Conservation (phyloP, 2,888 invertebrate genomes). For the Coenonympha arcania region DNA sequence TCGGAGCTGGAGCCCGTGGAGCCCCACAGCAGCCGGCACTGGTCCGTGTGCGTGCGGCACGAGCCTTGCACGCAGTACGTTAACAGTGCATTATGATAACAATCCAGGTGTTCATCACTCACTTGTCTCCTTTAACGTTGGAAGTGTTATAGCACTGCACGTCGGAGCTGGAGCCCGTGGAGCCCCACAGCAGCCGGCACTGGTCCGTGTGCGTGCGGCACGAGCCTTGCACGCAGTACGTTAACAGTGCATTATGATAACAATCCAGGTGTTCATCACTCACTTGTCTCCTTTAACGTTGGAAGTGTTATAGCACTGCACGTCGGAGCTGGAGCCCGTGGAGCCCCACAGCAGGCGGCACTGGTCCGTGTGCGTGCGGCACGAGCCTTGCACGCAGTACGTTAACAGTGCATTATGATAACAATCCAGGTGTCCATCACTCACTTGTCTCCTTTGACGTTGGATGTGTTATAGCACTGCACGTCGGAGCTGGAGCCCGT, state of each 20-base stretch:
- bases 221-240: constrained; percentile 91
- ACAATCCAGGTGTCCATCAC: too few species aligned
- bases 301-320: constrained; percentile 85
- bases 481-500: constrained; percentile 87
- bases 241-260: too few species aligned
- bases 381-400: constrained; percentile 91
- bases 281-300: constrained; percentile 83
- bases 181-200: constrained; percentile 95
- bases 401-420: too few species aligned
- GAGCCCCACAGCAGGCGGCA: constrained; percentile 96
- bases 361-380: constrained; percentile 91
- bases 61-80: constrained; percentile 93
- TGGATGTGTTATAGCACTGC: constrained; percentile 87
- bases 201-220: constrained; percentile 93
- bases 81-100: too few species aligned
- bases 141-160: constrained; percentile 85
- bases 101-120: too few species aligned
- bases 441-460: constrained; percentile 81
- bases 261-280: too few species aligned
- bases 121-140: constrained; percentile 84
- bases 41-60: constrained; percentile 90
- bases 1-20: constrained; percentile 88
- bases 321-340: constrained; percentile 86
- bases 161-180: constrained; percentile 87
- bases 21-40: constrained; percentile 96